phyloP scores from a whole-genome alignment of 2,113 vertebrate genomes.

The Ciconia boyciana region DNA sequence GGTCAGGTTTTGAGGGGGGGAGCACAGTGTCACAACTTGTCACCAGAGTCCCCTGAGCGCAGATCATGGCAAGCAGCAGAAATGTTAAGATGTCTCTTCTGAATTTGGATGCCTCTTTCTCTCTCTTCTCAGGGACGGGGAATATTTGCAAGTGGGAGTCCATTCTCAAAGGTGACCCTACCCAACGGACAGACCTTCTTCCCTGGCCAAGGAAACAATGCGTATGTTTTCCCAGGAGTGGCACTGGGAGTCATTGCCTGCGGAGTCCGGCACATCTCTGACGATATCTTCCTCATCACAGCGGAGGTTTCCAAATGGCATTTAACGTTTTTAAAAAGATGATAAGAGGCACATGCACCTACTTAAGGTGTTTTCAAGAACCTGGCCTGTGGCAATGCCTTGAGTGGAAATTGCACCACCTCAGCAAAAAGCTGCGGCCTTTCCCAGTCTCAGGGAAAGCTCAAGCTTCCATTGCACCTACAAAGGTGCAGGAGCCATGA shows the following conservation, averaged over 20 bases:
- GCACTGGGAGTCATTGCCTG: conserved; percentile 90
- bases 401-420: not conserved
- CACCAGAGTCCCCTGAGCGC: not conserved
- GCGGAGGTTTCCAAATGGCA: conserved; percentile 80
- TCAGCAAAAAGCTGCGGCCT: not conserved
- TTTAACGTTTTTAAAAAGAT: not conserved
- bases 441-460: not conserved
- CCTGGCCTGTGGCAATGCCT: fast-evolving
- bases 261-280: conserved; percentile 89
- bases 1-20: too few species aligned
- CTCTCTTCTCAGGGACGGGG: conserved; percentile 82
- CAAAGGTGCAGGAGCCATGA: not conserved
- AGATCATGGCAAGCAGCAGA: not conserved
- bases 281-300: conserved; percentile 93
- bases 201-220: conserved; percentile 96
- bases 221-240: conserved; percentile 95
- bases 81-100: not conserved
- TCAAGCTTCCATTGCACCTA: not conserved
- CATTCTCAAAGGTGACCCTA: conserved; percentile 89
- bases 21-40: not conserved
- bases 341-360: not conserved
- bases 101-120: not conserved
- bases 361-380: not conserved
- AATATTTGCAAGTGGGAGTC: conserved; percentile 96
- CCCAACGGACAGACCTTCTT: conserved; percentile 86